Percentiles rank a stretch among this genome's conserved stretches.
These are phyloP conservation scores for Drosophila bocqueti DNA, from an alignment of 1,140 invertebrate genomes.

Conservation along the genomic window DNA sequence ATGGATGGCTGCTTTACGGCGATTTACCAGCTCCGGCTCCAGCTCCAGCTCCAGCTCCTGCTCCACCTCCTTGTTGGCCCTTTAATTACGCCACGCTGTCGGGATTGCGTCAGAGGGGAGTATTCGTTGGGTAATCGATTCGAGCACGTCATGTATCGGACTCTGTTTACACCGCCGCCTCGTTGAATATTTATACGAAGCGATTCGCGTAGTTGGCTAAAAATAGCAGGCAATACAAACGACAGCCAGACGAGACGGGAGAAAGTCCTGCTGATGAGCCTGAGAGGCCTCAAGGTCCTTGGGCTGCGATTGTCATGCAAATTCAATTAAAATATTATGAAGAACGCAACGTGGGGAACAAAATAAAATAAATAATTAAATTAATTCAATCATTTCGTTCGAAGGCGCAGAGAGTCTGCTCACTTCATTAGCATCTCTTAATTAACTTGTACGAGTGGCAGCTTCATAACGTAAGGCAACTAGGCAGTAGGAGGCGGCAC, in stretches of 20 bases:
- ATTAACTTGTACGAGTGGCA: conserved; percentile 63
- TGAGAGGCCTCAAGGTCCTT: conserved; percentile 32
- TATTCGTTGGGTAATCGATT: conserved; percentile 47
- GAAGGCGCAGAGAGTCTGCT: neutral
- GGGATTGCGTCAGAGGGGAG: conserved; percentile 59
- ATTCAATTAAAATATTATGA: conserved; percentile 77
- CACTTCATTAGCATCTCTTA: conserved; percentile 79
- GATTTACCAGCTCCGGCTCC: conserved; percentile 58
- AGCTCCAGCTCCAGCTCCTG: conserved; percentile 5
- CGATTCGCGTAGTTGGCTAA: conserved; percentile 63
- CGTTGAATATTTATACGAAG: conserved; percentile 65
- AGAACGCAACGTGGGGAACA: conserved; percentile 8
- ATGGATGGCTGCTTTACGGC: conserved; percentile 36
- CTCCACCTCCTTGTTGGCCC: conserved; percentile 38
- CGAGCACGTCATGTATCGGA: conserved; percentile 54
- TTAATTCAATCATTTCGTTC: conserved; percentile 11
- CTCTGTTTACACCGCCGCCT: conserved; percentile 61
- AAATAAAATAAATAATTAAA: conserved; percentile 11
- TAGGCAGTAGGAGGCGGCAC: conserved; percentile 8
- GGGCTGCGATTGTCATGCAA: conserved; percentile 71
- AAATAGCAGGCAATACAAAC: conserved; percentile 53
- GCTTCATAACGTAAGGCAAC: conserved; percentile 3
- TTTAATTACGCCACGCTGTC: conserved; percentile 64
- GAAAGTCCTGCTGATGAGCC: conserved; percentile 29
- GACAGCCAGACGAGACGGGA: conserved; percentile 22